Evolutionary conservation across 2,113 vertebrate genomes (phyloP), one percentile per base, ranked within the genome.

Genomic region (Corythaixoides concolor): DNA sequence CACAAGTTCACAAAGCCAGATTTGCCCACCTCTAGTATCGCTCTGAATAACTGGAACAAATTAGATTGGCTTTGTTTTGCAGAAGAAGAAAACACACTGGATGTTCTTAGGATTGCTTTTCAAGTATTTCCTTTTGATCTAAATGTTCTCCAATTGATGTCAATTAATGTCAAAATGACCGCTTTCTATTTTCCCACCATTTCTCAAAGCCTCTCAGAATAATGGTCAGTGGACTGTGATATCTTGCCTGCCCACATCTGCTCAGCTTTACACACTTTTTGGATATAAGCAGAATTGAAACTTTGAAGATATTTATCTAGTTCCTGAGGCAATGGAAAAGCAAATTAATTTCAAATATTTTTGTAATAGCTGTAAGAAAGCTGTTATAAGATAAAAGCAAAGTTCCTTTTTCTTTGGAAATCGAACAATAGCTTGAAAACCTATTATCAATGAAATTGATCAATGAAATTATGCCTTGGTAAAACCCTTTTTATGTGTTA

Each of bases 101-200:
- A 83, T 95, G 69, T 78, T 92, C 83, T 85, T 89, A 41, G 74
- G 89, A 85, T 80, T 72, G 56, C 62, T 93, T 95, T 88, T 89
- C 56, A 77, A 92, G 45, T 82, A 43, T 92, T 97, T 97, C 73
- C 73, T 97, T 98, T 97, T 97, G 96, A 97, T 97, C 94, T 97
- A 60, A 74, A 79, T 83, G 75, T 53, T 93, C 70, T 93, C 77
- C 90, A 97, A 37, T 85, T 97, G 83, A 77, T 93, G 91, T 64
- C 86, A 97, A 90, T 98, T 97, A 97, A 94, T 96, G 95, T 97
- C 95, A 96, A 96, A 97, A 78, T 85, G 93, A 95, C 95, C 24
- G 21, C 75, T 94, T 93, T 94, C 60, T 60, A 28, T 95, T 94
- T 73, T 94, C 93, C 73, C 76, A 90, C 68, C 91, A 75, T 58